Base-by-base conservation (phyloP, 2,113 vertebrate genomes). In the Coturnix japonica region DNA sequence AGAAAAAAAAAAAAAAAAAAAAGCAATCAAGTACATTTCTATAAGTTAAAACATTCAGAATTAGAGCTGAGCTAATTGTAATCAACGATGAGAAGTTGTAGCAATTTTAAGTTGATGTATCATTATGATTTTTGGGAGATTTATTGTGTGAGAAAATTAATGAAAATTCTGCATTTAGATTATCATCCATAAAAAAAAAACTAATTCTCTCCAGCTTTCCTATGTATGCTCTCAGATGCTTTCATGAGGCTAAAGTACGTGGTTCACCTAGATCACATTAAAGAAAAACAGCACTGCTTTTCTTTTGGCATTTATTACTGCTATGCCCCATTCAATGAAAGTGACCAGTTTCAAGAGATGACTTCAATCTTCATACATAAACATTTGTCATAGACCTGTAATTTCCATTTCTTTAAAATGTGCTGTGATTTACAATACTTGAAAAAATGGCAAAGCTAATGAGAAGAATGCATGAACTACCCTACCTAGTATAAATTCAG, bases 391-490 rank as follows among this genome's bases (percentile, higher is more conserved):
- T 5, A 47, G 65, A 51, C 44, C 20, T 54, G 47, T 61, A n/a
- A 64, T 77, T 91, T 11, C 12, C 28, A 66, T 64, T 94, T 71
- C 37, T 66, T 39, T 85, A 85, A 51, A 79, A 51, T 46, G 35
- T 43, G 43, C 47, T 54, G 13, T 94, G 93, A 94, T 95, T 96
- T 88, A 57, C 12, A 89, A 30, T 60, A 73, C 63, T 95, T 95
- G 94, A 93, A 90, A 76, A 83, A 51, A 85, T 89, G 69, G 53
- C 65, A 76, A 49, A 89, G 31, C 66, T 94, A 92, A 95, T 87
- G 74, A 96, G 28, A 89, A 90, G 73, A 94, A 85, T 91, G 2
- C 7, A 4, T 91, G 43, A 84, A 75, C 41, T 87, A 84, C 47
- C 26, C 41, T 87, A 84, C 47, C 26, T 85, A 47, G 72, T 57